Evolutionary conservation across 1,140 invertebrate genomes (phyloP).

Genomic region (Bombus superbus): DNA sequence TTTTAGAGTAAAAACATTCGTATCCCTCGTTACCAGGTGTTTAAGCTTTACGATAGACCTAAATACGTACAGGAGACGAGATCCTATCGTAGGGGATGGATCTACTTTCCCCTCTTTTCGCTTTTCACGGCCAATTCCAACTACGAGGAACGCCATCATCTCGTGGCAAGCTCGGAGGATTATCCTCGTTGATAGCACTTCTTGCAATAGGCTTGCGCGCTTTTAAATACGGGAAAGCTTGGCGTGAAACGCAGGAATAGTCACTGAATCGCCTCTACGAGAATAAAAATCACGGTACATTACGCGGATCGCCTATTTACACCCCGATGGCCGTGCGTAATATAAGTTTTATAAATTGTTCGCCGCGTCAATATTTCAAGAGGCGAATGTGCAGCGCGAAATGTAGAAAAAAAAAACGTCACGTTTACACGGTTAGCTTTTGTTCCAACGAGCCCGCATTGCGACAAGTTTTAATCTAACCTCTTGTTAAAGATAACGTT

Average conservation of each 20-base stretch:
- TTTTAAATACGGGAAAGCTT: conserved; percentile 26
- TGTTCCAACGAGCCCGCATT: not conserved
- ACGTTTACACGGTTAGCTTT: not conserved
- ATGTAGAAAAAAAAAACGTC: not conserved
- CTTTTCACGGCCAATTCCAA: conserved; percentile 54
- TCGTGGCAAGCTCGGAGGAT: conserved; percentile 22
- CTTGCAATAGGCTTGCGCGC: conserved; percentile 16
- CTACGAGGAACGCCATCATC: conserved; percentile 28
- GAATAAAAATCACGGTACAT: conserved; percentile 15
- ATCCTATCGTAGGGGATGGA: conserved; percentile 38
- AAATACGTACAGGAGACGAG: conserved; percentile 44
- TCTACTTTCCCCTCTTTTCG: conserved; percentile 7
- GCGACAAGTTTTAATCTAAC: not conserved
- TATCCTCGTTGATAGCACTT: conserved; percentile 49
- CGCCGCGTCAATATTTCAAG: conserved; percentile 10
- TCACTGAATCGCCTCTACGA: not conserved
- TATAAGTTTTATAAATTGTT: conserved; percentile 9
- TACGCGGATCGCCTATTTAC: conserved; percentile 18
- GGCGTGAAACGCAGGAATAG: conserved; percentile 11
- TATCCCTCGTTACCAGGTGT: conserved; percentile 44
- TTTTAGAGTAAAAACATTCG: conserved; percentile 26
- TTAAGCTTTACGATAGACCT: conserved; percentile 57
- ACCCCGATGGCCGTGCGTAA: not conserved
- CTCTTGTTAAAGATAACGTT: not conserved
- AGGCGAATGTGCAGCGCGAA: not conserved